Percentiles rank a stretch among this genome's conserved stretches.
Evolutionary conservation across 2,113 vertebrate genomes (phyloP).

Genomic region (Henicopernis longicauda): DNA sequence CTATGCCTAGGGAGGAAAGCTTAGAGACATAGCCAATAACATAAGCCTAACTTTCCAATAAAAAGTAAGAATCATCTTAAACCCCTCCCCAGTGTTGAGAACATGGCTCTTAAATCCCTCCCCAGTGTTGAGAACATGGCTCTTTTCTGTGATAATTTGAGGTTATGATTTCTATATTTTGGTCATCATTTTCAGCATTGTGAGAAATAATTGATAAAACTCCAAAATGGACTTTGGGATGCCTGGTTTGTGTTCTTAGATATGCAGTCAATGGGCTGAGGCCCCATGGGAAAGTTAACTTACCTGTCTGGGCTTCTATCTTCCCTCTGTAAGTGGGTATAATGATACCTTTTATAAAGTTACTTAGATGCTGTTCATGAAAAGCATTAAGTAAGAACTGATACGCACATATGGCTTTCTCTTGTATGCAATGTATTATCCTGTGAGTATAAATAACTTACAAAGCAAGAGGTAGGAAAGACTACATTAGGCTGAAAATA

Average conservation of each 20-base stretch:
- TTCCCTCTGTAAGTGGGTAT: background rate
- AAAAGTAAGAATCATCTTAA: background rate
- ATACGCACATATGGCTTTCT: background rate
- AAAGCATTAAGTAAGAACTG: background rate
- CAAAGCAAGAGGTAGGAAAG: background rate
- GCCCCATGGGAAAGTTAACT: background rate
- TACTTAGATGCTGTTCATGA: background rate
- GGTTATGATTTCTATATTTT: background rate
- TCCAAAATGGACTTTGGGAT: background rate
- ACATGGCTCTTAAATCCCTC: background rate
- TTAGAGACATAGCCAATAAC: background rate
- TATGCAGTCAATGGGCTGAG: background rate
- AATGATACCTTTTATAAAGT: background rate
- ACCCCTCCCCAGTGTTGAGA: rapidly evolving
- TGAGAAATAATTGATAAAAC: background rate
- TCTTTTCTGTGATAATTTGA: background rate
- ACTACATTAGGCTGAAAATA: background rate
- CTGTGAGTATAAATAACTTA: background rate
- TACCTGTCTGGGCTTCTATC: background rate
- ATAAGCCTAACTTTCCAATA: background rate
- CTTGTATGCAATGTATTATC: background rate
- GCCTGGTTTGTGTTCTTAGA: background rate
- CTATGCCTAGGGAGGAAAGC: background rate
- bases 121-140: background rate
- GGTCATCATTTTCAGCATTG: background rate